phyloP scores from a whole-genome alignment of 2,113 vertebrate genomes.

The Xiphias gladius region DNA sequence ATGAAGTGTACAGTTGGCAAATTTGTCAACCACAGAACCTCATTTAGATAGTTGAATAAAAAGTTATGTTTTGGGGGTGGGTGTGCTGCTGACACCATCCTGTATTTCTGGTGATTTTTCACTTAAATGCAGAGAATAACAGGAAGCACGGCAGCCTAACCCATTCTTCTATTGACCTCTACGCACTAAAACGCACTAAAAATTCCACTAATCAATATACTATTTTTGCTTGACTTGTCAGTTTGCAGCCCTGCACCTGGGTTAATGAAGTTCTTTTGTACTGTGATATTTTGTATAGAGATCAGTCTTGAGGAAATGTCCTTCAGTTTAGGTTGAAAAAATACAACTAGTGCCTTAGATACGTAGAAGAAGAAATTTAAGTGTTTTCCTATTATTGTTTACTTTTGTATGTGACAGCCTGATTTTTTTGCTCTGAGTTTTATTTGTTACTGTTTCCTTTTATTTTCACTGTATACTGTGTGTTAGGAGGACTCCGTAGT shows the following conservation, averaged over 20 bases:
- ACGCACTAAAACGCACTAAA: constrained; percentile 64
- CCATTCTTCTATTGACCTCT: constrained; percentile 58
- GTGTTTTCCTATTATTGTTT: constrained; percentile 42
- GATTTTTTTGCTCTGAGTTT: constrained; percentile 45
- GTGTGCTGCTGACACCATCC: not conserved
- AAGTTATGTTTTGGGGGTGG: not conserved
- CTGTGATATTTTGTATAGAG: constrained; percentile 58
- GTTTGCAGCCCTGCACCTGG: constrained; percentile 46
- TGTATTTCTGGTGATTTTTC: constrained; percentile 42
- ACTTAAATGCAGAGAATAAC: constrained; percentile 36
- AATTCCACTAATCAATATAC: constrained; percentile 64
- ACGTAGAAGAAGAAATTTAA: constrained; percentile 54
- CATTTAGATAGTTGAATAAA: constrained; percentile 14
- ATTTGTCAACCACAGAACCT: constrained; percentile 25
- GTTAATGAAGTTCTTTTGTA: constrained; percentile 64
- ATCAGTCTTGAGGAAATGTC: constrained; percentile 50
- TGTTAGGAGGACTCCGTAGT: constrained; percentile 56
- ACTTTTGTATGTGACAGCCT: constrained; percentile 21
- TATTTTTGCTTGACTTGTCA: constrained; percentile 48
- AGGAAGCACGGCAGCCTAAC: constrained; percentile 56
- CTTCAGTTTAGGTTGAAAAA: constrained; percentile 67
- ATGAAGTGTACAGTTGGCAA: constrained; percentile 7
- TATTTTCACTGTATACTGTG: constrained; percentile 30
- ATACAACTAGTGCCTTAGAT: constrained; percentile 83
- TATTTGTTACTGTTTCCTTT: constrained; percentile 21